Conservation (phyloP, 2,113 vertebrate genomes). For the Cyanoliseus patagonus region DNA sequence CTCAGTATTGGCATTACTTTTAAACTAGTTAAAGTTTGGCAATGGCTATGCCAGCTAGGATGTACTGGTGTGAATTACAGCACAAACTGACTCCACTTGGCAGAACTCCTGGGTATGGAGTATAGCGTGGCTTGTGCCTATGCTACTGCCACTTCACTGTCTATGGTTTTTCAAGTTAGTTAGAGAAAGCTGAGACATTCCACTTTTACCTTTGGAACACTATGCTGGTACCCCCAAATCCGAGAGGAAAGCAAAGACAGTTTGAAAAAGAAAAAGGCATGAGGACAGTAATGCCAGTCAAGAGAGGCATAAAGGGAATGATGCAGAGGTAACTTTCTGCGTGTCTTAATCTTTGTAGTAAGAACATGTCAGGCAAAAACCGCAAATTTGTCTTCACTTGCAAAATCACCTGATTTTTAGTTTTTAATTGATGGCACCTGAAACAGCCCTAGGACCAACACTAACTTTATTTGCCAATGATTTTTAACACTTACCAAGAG, state of each 20-base stretch:
- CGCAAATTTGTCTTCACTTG: background rate
- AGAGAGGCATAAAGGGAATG: background rate
- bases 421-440: background rate
- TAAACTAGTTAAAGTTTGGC: background rate
- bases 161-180: background rate
- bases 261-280: accelerated
- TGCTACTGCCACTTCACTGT: background rate
- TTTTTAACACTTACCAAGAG: background rate
- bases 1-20: too few relatives aligned
- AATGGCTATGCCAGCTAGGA: background rate
- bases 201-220: background rate
- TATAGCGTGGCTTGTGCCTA: background rate
- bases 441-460: background rate
- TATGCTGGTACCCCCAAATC: background rate
- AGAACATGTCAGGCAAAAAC: background rate
- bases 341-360: background rate
- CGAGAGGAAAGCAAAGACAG: background rate
- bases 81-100: too few relatives aligned
- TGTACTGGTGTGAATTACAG: accelerated
- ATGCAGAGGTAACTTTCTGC: background rate
- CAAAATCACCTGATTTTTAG: background rate
- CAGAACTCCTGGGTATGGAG: background rate
- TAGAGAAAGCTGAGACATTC: accelerated
- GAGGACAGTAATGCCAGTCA: background rate
- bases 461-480: background rate